Conservation (phyloP, 2,797 vertebrate genomes). For the Hypotaenidia okinawae region DNA sequence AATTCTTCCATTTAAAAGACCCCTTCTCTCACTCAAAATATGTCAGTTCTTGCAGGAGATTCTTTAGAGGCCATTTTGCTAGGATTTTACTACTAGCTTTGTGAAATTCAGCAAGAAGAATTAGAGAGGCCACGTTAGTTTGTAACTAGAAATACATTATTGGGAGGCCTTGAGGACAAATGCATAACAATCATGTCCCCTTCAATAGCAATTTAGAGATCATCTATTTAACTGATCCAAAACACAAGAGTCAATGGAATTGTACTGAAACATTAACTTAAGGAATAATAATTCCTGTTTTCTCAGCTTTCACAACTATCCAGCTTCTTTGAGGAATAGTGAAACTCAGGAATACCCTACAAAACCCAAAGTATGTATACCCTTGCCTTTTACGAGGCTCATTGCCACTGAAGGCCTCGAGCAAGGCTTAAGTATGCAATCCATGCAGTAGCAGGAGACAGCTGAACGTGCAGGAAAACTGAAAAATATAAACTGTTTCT, state of each 20-base stretch:
- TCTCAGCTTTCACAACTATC: neutral
- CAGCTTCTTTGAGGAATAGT: neutral
- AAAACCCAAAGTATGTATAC: neutral
- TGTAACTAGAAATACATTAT: neutral
- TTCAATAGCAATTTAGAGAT: neutral
- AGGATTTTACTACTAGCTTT: neutral
- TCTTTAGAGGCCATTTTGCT: neutral
- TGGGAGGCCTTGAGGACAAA: neutral
- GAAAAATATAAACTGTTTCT: slow-evolving; percentile 61
- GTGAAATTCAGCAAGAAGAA: neutral
- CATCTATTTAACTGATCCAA: neutral
- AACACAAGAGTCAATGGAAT: neutral
- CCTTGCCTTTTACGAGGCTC: neutral
- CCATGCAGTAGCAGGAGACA: neutral
- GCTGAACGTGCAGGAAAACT: neutral
- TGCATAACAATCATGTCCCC: neutral
- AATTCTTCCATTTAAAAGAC: neutral
- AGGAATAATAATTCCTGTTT: neutral
- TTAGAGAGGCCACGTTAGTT: neutral
- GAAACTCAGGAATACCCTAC: neutral
- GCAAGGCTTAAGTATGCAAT: neutral
- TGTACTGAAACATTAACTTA: neutral
- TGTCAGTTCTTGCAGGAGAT: neutral
- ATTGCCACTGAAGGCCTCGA: neutral
- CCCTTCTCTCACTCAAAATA: neutral